These are phyloP conservation scores for Lagopus leucura DNA, from an alignment of 2,113 vertebrate genomes.

Conservation along the genomic window DNA sequence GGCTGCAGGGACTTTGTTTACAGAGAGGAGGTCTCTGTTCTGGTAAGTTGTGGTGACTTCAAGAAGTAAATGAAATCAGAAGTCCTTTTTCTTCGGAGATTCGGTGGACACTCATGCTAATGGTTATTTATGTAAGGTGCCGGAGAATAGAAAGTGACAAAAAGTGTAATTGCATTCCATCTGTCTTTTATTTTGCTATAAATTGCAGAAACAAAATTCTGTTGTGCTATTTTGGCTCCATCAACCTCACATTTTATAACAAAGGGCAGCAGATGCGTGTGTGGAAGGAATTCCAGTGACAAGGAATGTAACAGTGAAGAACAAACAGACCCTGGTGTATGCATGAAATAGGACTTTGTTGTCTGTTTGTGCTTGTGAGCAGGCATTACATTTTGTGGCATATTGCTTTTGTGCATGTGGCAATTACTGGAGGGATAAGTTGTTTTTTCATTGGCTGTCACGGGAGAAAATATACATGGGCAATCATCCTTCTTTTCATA, in stretches of 20 bases:
- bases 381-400: not conserved
- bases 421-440: constrained; percentile 8
- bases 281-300: not conserved
- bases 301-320: not conserved
- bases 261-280: not conserved
- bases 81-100: not conserved
- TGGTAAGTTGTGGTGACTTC: not conserved
- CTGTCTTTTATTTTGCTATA: not conserved
- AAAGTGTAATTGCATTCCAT: not conserved
- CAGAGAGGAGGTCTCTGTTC: not conserved
- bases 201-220: not conserved
- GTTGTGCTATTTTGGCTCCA: not conserved
- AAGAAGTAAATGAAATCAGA: not conserved
- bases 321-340: not conserved
- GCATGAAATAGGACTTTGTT: not conserved
- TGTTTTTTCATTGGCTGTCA: not conserved
- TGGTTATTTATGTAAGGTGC: not conserved
- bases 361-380: not conserved
- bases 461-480: not conserved
- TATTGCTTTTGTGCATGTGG: not conserved
- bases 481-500: constrained; percentile 15
- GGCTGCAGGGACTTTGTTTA: not conserved
- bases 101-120: accelerated
- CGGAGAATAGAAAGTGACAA: not conserved
- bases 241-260: not conserved